Conservation (phyloP, 37 sponge, comb jelly and placozoan species). For the Lycopodina hypogea region DNA sequence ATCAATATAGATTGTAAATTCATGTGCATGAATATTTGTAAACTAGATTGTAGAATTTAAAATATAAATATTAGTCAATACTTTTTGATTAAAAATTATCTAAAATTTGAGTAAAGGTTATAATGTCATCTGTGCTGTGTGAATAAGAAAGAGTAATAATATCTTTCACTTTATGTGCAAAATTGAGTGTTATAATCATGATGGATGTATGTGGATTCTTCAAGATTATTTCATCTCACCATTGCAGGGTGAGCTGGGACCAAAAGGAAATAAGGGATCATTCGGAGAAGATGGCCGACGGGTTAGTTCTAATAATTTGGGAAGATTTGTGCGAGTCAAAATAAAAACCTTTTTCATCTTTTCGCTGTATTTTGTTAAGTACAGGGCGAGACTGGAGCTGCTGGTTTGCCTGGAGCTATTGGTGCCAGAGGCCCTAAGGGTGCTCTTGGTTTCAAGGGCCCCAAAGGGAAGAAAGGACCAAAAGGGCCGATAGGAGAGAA, state of each 20-base stretch:
- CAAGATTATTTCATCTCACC: neutral
- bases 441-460: neutral
- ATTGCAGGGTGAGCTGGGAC: slow-evolving; percentile 10
- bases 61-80: too few relatives aligned
- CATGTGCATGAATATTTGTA: too few relatives aligned
- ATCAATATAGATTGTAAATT: too few relatives aligned
- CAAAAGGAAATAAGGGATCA: neutral
- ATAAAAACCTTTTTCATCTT: too few relatives aligned
- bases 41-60: too few relatives aligned
- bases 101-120: too few relatives aligned
- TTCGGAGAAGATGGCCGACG: slow-evolving; percentile 1
- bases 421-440: slow-evolving; percentile 30
- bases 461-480: slow-evolving; percentile 18
- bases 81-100: too few relatives aligned
- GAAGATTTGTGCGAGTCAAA: neutral
- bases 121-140: too few relatives aligned
- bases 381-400: slow-evolving; percentile 20
- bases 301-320: slow-evolving; percentile 8
- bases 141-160: too few relatives aligned
- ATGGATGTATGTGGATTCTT: neutral
- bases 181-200: neutral
- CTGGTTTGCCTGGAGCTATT: slow-evolving; percentile 35
- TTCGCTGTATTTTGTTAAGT: neutral
- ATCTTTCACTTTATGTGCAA: too few relatives aligned
- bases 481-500: slow-evolving; percentile 18